These are phyloP conservation scores for Alethe diademata DNA, from an alignment of 2,113 vertebrate genomes.

Conservation along the genomic window DNA sequence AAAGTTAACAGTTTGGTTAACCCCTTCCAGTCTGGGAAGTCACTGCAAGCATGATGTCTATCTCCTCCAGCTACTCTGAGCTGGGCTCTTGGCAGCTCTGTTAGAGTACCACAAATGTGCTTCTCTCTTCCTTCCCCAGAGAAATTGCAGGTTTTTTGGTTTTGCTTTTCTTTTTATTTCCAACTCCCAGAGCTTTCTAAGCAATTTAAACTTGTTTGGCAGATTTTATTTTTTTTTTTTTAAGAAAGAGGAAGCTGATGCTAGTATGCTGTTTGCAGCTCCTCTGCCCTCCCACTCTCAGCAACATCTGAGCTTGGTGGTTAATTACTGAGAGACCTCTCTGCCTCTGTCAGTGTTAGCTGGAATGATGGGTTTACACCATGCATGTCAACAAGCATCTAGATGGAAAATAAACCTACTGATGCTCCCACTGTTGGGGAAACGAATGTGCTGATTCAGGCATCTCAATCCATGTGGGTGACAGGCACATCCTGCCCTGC, in stretches of 20 bases:
- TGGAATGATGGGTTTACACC: neutral
- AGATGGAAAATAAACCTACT: neutral
- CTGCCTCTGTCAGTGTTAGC: neutral
- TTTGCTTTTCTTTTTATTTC: neutral
- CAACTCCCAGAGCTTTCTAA: neutral
- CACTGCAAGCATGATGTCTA: neutral
- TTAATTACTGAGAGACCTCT: constrained; percentile 1
- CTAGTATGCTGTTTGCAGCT: neutral
- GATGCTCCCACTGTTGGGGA: neutral
- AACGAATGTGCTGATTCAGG: neutral
- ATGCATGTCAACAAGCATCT: neutral
- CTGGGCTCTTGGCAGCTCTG: neutral
- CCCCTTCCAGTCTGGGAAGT: neutral
- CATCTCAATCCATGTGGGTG: neutral
- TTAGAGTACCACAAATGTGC: neutral
- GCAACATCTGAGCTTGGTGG: neutral
- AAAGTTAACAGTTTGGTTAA: neutral
- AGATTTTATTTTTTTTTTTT: neutral
- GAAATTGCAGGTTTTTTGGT: neutral
- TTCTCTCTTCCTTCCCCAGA: neutral
- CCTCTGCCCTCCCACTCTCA: neutral
- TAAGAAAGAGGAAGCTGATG: neutral
- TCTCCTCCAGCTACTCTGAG: neutral
- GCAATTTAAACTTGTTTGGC: neutral
- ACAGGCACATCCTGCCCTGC: neutral